A percentile compares a stretch with the other conserved stretches of the same genome.
Conservation (phyloP, 1,140 invertebrate genomes). For the Ceratosolen fusciceps region DNA sequence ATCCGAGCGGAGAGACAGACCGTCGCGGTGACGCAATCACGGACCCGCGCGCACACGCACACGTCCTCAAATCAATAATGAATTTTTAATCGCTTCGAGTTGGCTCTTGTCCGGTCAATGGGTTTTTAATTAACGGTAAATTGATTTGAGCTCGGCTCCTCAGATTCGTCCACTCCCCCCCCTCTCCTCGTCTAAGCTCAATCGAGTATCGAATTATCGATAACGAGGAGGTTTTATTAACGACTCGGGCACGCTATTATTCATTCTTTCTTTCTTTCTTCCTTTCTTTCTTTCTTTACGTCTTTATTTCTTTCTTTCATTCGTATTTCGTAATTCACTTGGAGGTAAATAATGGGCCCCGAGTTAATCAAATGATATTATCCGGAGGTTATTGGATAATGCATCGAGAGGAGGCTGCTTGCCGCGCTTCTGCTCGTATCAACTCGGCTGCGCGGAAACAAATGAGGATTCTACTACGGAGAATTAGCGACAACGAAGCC, state of each 20-base stretch:
- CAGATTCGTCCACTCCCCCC: no score
- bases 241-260: no score
- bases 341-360: neutral
- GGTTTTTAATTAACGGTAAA: neutral
- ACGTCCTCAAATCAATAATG: no score
- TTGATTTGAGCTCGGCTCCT: no score
- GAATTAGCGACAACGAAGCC: conserved; percentile 23
- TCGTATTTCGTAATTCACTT: neutral
- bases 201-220: no score
- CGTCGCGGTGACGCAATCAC: no score
- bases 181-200: no score
- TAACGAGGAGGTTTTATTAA: no score
- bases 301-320: no score
- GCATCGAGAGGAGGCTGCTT: neutral
- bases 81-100: neutral
- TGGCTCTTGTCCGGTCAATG: neutral
- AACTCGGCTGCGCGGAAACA: neutral
- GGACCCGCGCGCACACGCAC: neutral
- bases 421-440: neutral
- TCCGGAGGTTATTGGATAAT: neutral
- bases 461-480: conserved; percentile 17
- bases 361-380: neutral
- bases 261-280: no score
- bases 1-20: neutral
- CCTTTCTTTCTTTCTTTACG: no score